These are phyloP conservation scores for Drosophila carrolli DNA, from an alignment of 1,140 invertebrate species.

Conservation along the genomic window DNA sequence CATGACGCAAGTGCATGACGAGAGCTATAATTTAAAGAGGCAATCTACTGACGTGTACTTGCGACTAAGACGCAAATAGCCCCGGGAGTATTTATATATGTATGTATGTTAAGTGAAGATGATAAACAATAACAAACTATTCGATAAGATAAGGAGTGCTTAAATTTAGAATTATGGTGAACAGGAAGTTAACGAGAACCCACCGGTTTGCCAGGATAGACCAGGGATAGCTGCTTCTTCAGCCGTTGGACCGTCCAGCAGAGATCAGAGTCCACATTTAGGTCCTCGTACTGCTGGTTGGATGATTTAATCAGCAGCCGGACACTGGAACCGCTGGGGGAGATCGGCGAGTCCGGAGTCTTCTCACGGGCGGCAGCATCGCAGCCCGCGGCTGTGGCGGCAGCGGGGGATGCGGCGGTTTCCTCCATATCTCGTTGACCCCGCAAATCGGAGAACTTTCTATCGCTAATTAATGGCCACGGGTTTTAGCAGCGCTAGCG, in stretches of 20 bases:
- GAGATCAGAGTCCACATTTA: constrained; percentile 91
- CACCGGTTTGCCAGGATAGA: constrained; percentile 96
- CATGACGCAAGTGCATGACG: constrained; percentile 49
- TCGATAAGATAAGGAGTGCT: constrained; percentile 24
- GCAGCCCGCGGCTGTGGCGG: constrained; percentile 68
- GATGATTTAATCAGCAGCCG: constrained; percentile 93
- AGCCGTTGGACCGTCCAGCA: constrained; percentile 94
- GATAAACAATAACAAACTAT: constrained; percentile 49
- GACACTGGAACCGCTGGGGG: constrained; percentile 39
- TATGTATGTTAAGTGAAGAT: constrained; percentile 16
- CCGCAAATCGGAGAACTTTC: constrained; percentile 40
- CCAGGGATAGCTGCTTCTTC: constrained; percentile 92
- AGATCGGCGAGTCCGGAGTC: constrained; percentile 17
- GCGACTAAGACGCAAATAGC: constrained; percentile 59
- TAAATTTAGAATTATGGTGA: too few relatives aligned
- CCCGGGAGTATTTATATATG: constrained; percentile 10
- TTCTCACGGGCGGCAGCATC: constrained; percentile 68
- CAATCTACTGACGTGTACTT: constrained; percentile 63
- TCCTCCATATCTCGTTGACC: constrained; percentile 69
- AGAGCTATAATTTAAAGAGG: constrained; percentile 22
- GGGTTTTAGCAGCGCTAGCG: constrained; percentile 18
- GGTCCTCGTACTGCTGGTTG: constrained; percentile 95
- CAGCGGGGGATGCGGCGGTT: constrained; percentile 61
- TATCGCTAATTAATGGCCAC: constrained; percentile 50
- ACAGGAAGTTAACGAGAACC: constrained; percentile 76